phyloP scores from a whole-genome alignment of 2,113 vertebrate genomes.

The Pelecanoides urinatrix region DNA sequence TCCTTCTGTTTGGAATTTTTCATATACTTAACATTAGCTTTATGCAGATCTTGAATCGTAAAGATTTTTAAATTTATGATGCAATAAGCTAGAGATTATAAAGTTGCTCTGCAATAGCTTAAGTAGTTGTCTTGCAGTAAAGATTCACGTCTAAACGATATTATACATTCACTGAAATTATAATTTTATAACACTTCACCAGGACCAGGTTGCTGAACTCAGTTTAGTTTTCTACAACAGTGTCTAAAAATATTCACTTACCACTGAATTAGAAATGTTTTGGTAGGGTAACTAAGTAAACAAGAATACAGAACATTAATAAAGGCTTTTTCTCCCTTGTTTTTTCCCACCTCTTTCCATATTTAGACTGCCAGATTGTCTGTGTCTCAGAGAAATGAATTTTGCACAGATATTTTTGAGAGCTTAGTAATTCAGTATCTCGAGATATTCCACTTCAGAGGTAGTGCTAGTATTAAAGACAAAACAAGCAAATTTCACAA shows the following conservation, averaged over 20 bases:
- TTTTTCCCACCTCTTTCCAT: background rate
- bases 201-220: background rate
- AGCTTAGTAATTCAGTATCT: background rate
- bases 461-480: background rate
- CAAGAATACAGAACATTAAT: background rate
- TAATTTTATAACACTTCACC: background rate
- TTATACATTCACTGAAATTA: background rate
- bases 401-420: background rate
- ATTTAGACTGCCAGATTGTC: conserved; percentile 24
- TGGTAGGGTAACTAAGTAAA: conserved; percentile 28
- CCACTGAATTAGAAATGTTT: conserved; percentile 44
- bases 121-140: background rate
- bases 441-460: background rate
- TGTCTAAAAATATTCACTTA: conserved; percentile 14
- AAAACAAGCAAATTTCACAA: background rate
- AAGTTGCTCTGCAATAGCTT: background rate
- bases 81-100: background rate
- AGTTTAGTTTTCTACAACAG: background rate
- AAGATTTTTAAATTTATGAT: background rate
- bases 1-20: background rate
- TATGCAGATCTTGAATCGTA: background rate
- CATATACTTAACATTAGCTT: background rate
- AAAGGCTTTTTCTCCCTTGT: background rate
- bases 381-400: background rate
- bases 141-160: background rate